These are phyloP conservation scores for Zalophus californianus DNA, from an alignment of 2,797 vertebrate genomes.

Conservation along the genomic window DNA sequence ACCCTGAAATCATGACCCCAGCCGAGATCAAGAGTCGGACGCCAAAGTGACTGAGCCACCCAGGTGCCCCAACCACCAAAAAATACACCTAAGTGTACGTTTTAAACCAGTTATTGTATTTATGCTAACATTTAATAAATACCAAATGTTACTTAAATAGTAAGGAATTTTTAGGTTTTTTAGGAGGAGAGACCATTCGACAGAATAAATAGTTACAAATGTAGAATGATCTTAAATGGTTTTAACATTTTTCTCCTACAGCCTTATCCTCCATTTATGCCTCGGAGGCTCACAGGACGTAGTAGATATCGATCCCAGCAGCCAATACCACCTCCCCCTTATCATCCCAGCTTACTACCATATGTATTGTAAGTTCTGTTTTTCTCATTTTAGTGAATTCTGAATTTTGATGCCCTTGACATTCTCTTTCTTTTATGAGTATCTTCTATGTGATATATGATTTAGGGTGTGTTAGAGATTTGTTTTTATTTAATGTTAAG, in stretches of 20 bases:
- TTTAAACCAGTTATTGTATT: conserved; percentile 34
- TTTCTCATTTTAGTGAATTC: conserved; percentile 32
- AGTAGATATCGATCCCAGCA: conserved; percentile 96
- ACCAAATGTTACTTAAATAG: conserved; percentile 37
- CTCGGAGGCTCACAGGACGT: conserved; percentile 95
- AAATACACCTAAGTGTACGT: not conserved
- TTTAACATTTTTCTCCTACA: conserved; percentile 83
- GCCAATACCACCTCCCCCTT: conserved; percentile 94
- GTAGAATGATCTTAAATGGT: conserved; percentile 56
- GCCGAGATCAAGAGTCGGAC: not conserved
- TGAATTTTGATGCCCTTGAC: conserved; percentile 30
- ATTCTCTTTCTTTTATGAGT: conserved; percentile 13
- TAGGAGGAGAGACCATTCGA: not conserved
- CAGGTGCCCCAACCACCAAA: not conserved
- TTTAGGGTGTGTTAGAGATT: not conserved
- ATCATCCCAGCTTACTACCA: conserved; percentile 97
- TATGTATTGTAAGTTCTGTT: conserved; percentile 95
- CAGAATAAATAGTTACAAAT: conserved; percentile 1
- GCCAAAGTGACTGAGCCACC: not conserved
- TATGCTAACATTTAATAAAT: conserved; percentile 49
- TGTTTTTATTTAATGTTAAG: not conserved
- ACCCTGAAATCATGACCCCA: not conserved
- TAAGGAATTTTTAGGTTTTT: conserved; percentile 40
- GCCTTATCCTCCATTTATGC: conserved; percentile 98
- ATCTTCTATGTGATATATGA: not conserved